Conservation (phyloP, 2,888 invertebrate species). For the Cosmopolites sordidus region DNA sequence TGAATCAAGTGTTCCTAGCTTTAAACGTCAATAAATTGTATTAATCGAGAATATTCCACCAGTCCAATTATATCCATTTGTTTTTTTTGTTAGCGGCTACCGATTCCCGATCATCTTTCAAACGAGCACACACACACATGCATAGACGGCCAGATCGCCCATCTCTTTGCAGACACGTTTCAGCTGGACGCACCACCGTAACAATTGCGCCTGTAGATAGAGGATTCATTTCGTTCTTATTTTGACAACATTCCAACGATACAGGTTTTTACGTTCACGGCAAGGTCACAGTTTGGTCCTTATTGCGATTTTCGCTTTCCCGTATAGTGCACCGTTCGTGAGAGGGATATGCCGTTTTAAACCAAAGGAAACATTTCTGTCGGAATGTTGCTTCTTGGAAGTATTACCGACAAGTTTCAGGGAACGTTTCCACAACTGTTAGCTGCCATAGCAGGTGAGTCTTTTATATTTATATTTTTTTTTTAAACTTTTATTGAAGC, state of each 20-base stretch:
- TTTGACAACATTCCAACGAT: slow-evolving; percentile 17
- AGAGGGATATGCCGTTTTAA: not conserved
- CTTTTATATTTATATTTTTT: no score
- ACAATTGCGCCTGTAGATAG: slow-evolving; percentile 1
- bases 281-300: slow-evolving; percentile 12
- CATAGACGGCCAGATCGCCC: no score
- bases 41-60: no score
- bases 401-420: slow-evolving; percentile 35
- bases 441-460: slow-evolving; percentile 41
- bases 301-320: slow-evolving; percentile 11
- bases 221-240: slow-evolving; percentile 19
- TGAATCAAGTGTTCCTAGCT: no score
- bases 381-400: slow-evolving; percentile 26
- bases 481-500: no score
- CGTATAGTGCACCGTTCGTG: not conserved
- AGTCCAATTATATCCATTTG: no score
- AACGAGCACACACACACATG: no score
- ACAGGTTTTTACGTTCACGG: slow-evolving; percentile 17
- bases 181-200: slow-evolving; percentile 1
- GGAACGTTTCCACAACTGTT: slow-evolving; percentile 42
- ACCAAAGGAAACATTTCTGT: not conserved
- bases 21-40: no score
- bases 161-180: no score
- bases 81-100: no score
- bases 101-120: no score